Percentiles rank a stretch among this genome's conserved stretches.
Evolutionary conservation across 2,113 vertebrate genomes (phyloP).

Genomic region (Arenaria interpres): DNA sequence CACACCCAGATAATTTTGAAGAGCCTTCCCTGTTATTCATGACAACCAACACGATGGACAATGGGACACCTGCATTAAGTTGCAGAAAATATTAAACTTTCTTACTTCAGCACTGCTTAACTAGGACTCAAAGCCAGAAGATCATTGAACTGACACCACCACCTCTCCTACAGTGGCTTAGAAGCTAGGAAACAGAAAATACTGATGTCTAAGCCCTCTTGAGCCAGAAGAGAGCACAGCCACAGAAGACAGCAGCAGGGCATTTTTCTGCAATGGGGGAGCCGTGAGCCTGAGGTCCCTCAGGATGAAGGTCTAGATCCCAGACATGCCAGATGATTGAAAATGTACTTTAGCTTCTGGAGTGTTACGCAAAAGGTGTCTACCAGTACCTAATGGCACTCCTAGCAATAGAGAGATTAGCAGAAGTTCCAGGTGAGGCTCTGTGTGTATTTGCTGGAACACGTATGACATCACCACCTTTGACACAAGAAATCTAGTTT

Average conservation of each 20-base stretch:
- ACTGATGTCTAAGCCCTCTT: not conserved
- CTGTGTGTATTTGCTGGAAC: not conserved
- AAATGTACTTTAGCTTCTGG: not conserved
- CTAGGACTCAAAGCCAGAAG: not conserved
- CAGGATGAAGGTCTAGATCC: not conserved
- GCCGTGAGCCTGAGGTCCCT: fast-evolving
- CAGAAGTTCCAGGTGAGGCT: not conserved
- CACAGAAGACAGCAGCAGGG: not conserved
- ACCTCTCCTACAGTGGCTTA: not conserved
- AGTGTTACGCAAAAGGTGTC: not conserved
- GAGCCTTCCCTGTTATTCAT: not conserved
- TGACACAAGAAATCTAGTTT: not conserved
- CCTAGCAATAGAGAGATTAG: not conserved
- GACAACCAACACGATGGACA: not conserved
- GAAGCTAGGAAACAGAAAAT: not conserved
- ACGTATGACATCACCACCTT: not conserved
- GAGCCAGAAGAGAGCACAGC: not conserved
- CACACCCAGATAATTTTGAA: not conserved
- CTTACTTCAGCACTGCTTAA: not conserved
- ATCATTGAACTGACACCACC: not conserved
- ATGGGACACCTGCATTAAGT: not conserved
- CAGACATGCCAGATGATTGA: not conserved
- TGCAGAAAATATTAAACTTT: not conserved
- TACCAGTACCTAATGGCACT: not conserved
- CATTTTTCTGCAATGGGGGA: fast-evolving